Conservation (phyloP, 2,888 invertebrate genomes). For the Euspilapteryx auroguttella region DNA sequence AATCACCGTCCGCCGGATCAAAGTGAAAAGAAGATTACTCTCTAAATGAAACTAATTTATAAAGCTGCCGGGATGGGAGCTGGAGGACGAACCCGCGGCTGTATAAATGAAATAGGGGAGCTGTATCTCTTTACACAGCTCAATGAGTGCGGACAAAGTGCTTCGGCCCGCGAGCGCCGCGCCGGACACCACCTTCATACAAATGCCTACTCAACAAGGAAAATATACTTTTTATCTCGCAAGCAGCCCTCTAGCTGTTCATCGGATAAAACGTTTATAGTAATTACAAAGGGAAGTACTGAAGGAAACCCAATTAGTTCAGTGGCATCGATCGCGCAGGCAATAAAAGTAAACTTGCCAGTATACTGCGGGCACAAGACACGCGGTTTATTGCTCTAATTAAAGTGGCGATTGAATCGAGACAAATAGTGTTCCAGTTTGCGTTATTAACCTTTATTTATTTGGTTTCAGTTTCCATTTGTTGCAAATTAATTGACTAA, state of each 20-base stretch:
- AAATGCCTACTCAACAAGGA: neutral
- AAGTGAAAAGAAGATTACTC: conserved; percentile 22
- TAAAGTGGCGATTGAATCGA: conserved; percentile 2
- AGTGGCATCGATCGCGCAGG: neutral
- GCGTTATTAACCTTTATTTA: neutral
- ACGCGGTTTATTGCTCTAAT: conserved; percentile 1
- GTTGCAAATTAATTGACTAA: too few relatives aligned
- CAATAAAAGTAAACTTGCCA: too few relatives aligned
- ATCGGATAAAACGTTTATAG: neutral
- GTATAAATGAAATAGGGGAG: conserved; percentile 28
- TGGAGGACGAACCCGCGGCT: conserved; percentile 17
- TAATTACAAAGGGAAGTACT: too few relatives aligned
- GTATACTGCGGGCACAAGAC: neutral
- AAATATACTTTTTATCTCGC: conserved; percentile 1
- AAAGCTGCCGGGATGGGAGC: conserved; percentile 13
- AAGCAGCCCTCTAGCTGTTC: neutral
- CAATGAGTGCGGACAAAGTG: conserved; percentile 36
- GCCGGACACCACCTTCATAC: conserved; percentile 7
- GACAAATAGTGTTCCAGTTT: too few relatives aligned
- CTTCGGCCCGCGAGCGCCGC: conserved; percentile 9
- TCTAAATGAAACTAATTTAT: conserved; percentile 29
- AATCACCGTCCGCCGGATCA: conserved; percentile 18
- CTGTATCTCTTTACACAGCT: conserved; percentile 40
- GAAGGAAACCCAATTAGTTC: neutral
- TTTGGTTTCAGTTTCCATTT: neutral